Conservation (phyloP, 2,113 vertebrate genomes). For the Agapornis roseicollis region DNA sequence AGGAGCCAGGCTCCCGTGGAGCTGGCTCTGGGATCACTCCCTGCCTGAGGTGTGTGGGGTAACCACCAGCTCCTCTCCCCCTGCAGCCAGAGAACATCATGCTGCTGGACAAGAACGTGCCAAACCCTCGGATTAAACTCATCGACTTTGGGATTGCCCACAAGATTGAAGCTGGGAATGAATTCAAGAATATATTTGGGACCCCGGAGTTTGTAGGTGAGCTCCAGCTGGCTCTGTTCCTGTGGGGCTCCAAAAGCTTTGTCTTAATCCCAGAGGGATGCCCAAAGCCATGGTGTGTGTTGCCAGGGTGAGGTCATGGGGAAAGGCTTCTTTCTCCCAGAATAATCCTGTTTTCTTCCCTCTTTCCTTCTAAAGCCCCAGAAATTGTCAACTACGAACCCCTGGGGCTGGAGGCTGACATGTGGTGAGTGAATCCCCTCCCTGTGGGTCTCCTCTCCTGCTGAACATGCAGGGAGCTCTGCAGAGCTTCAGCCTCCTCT, state of each 20-base stretch:
- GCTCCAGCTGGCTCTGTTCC: rapidly evolving
- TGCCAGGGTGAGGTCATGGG: background rate
- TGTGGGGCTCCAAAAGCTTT: background rate
- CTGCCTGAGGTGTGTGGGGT: rapidly evolving
- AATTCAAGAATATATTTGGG: conserved; percentile 98
- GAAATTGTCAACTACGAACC: conserved; percentile 98
- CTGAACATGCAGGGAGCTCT: background rate
- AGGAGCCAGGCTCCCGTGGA: background rate
- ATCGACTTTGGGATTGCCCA: conserved; percentile 97
- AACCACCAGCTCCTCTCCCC: rapidly evolving
- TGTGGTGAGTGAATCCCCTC: conserved; percentile 86
- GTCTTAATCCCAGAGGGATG: background rate
- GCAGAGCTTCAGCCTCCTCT: background rate
- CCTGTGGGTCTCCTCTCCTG: background rate
- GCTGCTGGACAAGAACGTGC: conserved; percentile 92
- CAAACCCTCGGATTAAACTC: conserved; percentile 94
- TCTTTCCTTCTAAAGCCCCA: conserved; percentile 79
- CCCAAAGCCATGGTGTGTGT: background rate
- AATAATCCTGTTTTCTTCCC: background rate
- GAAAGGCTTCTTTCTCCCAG: background rate
- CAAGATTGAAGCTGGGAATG: conserved; percentile 94
- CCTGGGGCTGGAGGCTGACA: conserved; percentile 93
- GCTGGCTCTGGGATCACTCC: background rate
- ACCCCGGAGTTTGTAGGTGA: conserved; percentile 96
- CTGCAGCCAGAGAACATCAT: conserved; percentile 95